Base-by-base conservation (phyloP, 2,888 invertebrate genomes). In the Eupeodes latifasciatus region DNA sequence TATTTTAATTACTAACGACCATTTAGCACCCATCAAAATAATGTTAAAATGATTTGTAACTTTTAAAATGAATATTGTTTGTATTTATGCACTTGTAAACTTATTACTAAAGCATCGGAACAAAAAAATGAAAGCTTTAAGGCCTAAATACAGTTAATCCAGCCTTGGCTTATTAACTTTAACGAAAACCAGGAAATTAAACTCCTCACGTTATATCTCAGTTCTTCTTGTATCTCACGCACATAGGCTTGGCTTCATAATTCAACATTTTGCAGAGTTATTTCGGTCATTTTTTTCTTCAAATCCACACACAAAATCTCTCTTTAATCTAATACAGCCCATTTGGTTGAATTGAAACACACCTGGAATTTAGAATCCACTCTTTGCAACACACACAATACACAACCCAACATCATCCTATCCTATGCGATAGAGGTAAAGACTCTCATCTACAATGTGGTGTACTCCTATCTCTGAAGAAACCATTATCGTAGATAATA, bases 401-500 rank as follows among this genome's bases (percentile, higher is more conserved):
- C 40, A 49, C 27, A 27, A 27, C 27, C 27, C 3, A 27, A 27
- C 27, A 27, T 49, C 27, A 36, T 40, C 27, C 69, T 51, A 34
- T 57, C 51, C 59, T 36, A 59, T 59, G 55, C 10, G 59, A 40
- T 27, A 27, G 27, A 47, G 47, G 19, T 5, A 27, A 34, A 71
- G 55, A 71, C 27, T 10, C 19, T 14, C 16, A 67, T 69, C 69
- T 53, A 36, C 36, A 16, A 69, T 72, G 5, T 40, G n/a, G 36
- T 61, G 53, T 53, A n/a, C n/a, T 59, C 36, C 44, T 34, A 7
- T 44, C 44, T 19, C 14, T 16, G 74, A 27, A 57, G 47, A 79
- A 76, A 72, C 84, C 44, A 88, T 85, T 88, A 88, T 88, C 84
- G 81, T 88, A 88, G 84, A 88, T 84, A 81, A 84, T 87, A 81